These are phyloP conservation scores for Habroteleia sp. DNA, from an alignment of 2,888 invertebrate genomes.

Conservation along the genomic window DNA sequence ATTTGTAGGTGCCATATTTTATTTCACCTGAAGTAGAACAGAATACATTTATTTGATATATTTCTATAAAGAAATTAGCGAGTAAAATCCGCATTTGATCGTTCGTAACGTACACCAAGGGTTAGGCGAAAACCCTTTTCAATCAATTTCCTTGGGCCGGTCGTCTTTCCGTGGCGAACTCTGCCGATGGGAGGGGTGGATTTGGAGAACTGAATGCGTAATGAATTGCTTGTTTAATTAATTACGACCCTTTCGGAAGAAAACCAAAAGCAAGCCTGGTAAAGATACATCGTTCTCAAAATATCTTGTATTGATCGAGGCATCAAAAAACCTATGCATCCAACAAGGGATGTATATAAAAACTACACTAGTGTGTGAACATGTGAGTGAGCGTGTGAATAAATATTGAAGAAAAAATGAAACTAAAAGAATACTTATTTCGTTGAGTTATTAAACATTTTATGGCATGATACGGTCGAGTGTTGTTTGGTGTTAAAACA, in stretches of 20 bases:
- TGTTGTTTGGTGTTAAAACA: constrained; percentile 52
- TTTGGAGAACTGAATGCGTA: constrained; percentile 79
- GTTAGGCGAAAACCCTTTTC: constrained; percentile 73
- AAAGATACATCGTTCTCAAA: constrained; percentile 73
- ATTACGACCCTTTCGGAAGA: constrained; percentile 82
- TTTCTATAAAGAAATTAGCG: constrained; percentile 40
- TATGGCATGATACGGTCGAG: constrained; percentile 27
- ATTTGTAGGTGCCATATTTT: constrained; percentile 13
- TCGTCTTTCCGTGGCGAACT: constrained; percentile 74
- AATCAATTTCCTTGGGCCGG: constrained; percentile 79
- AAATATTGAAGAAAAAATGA: no score
- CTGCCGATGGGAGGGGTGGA: constrained; percentile 67
- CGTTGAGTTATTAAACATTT: constrained; percentile 23
- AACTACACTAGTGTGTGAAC: no score
- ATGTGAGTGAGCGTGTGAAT: no score
- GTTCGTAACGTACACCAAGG: constrained; percentile 61
- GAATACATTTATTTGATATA: neutral
- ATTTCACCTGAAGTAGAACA: no score
- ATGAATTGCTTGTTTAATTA: constrained; percentile 90
- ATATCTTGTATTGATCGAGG: constrained; percentile 32
- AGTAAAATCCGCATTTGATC: constrained; percentile 61
- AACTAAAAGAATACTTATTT: neutral
- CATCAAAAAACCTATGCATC: neutral
- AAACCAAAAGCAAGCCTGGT: constrained; percentile 66
- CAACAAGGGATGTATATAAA: no score